Conservation (phyloP, 2,797 vertebrate species). For the Squalus acanthias region DNA sequence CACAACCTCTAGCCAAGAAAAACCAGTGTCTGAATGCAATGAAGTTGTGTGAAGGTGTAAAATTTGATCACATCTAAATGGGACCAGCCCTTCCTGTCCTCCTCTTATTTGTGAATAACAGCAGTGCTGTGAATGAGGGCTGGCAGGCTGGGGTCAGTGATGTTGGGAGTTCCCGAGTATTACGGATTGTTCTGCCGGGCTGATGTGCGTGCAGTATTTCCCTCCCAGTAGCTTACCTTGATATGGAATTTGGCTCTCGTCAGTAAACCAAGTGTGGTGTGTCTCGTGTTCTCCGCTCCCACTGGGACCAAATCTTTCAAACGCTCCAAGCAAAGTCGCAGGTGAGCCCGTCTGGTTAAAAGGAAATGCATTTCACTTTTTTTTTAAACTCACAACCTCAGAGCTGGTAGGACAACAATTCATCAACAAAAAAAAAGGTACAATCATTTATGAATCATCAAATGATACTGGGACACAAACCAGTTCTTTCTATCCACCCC, state of each 20-base stretch:
- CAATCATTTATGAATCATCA: neutral
- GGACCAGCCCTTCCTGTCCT: neutral
- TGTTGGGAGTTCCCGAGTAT: neutral
- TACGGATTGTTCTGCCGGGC: neutral
- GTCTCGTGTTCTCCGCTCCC: constrained; percentile 75
- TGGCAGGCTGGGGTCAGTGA: too few relatives aligned
- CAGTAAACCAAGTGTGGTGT: constrained; percentile 87
- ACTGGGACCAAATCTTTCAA: constrained; percentile 84
- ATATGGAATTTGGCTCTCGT: constrained; percentile 88
- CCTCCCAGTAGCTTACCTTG: constrained; percentile 62
- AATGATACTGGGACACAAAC: neutral
- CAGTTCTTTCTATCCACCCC: neutral
- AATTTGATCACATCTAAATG: neutral
- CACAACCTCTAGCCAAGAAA: neutral
- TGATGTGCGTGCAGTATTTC: neutral
- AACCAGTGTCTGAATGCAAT: neutral
- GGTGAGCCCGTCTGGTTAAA: constrained; percentile 72
- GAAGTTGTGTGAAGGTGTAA: neutral
- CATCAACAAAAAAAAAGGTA: too few relatives aligned
- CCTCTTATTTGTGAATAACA: too few relatives aligned
- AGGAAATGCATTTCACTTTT: neutral
- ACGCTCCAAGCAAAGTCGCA: constrained; percentile 83
- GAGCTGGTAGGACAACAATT: neutral
- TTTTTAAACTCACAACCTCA: too few relatives aligned
- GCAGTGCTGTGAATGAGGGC: too few relatives aligned